Evolutionary conservation across 30 jellyfish, hydroid and myxozoan genomes (phyloP).

Genomic region (Aurelia coerulea): DNA sequence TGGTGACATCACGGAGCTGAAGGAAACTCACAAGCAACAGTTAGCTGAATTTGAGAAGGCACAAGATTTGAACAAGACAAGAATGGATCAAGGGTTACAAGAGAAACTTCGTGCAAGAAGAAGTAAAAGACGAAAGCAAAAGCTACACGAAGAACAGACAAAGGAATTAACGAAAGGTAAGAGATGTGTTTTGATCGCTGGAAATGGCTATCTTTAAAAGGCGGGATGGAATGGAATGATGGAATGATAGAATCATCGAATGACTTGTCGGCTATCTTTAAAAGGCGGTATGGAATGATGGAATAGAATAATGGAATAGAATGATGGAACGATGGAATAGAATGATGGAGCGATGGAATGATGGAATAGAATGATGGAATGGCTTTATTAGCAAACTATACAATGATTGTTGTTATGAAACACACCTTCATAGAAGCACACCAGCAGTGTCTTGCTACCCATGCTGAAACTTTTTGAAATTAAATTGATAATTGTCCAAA

Average conservation of each 20-base stretch:
- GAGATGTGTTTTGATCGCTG: neutral
- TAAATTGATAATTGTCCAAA: no score
- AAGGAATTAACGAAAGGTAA: conserved; percentile 18
- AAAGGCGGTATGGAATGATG: neutral
- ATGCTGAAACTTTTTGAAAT: no score
- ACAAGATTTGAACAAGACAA: conserved; percentile 72
- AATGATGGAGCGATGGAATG: no score
- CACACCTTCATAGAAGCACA: no score
- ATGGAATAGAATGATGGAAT: no score
- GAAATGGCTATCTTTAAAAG: neutral
- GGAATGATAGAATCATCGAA: neutral
- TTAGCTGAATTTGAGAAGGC: conserved; percentile 85
- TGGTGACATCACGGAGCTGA: conserved; percentile 78
- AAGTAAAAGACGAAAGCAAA: conserved; percentile 71
- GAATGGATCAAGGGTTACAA: conserved; percentile 83
- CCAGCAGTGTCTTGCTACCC: no score
- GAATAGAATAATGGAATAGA: no score
- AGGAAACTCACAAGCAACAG: conserved; percentile 62
- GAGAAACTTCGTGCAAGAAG: conserved; percentile 73
- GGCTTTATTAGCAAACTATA: no score
- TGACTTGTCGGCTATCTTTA: neutral
- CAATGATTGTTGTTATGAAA: no score
- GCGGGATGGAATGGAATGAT: neutral
- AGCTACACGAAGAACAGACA: conserved; percentile 65
- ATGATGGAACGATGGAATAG: no score